Base-by-base conservation (phyloP, 2,888 invertebrate genomes). In the Galerucella nymphaeae region DNA sequence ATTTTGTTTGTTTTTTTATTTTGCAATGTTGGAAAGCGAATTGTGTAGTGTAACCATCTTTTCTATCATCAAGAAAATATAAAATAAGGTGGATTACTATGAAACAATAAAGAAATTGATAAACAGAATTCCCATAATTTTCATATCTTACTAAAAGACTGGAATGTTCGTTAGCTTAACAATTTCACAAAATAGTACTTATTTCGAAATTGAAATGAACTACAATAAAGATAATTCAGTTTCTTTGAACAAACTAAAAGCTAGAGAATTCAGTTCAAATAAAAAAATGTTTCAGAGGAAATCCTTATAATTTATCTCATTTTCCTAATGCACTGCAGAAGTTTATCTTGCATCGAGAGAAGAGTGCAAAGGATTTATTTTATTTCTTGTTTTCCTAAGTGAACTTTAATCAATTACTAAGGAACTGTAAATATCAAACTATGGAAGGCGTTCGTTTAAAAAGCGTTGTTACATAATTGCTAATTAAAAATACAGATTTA, bases 401-500 rank as follows among this genome's bases (percentile, higher is more conserved):
- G n/a, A 50, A 50, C 50, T 50, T 16, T n/a, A 50, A 50, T 50
- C 50, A 50, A 50, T 50, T 14, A 50, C 9, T 0, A 16, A 50
- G 50, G 16, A 16, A 50, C 50, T 50, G 45, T 45, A 45, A 45
- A 45, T 45, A 45, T 13, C 11, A 45, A 45, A 45, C 14, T 45
- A 45, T 14, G 10, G 2, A 9, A 53, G 16, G 18, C n/a, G 16
- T 18, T 10, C 10, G 64, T 38, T 18, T 45, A 67, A 59, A 67
- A 59, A 59, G 59, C 48, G 48, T 59, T 67, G 45, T 67, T 67
- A 59, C 67, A 67, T 59, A 67, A 59, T 59, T 59, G 48, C 59
- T 59, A 59, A 67, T 67, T 67, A 48, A 59, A 66, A 66, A 66
- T 66, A 48, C 59, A 50, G 48, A 67, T 67, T 67, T 67, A 59